phyloP scores from a whole-genome alignment of 2,888 invertebrate species.

The Teleiodes luculella region DNA sequence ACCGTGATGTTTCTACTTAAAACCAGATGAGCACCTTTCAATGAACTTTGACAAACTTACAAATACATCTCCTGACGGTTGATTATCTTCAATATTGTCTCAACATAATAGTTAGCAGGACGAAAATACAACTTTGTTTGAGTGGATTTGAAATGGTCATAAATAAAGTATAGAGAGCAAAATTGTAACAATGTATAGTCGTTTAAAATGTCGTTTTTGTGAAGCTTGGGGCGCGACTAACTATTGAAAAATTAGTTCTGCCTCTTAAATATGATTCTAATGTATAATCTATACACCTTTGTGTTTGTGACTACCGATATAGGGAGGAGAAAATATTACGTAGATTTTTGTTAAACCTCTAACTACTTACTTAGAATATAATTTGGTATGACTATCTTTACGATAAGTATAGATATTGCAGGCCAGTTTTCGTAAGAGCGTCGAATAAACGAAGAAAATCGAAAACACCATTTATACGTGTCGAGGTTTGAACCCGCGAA shows the following conservation, averaged over 20 bases:
- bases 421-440: no score
- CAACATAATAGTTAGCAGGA: neutral
- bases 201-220: constrained; percentile 54
- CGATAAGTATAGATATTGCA: no score
- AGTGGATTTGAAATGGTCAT: constrained; percentile 33
- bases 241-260: constrained; percentile 51
- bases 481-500: no score
- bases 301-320: neutral
- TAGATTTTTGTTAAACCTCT: no score
- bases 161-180: constrained; percentile 48
- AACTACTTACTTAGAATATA: no score
- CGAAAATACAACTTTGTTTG: constrained; percentile 6
- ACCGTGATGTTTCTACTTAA: constrained; percentile 56
- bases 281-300: constrained; percentile 29
- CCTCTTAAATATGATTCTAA: constrained; percentile 61
- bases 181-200: constrained; percentile 58
- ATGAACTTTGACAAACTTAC: constrained; percentile 19
- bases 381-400: no score
- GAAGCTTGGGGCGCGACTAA: constrained; percentile 54
- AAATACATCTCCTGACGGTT: neutral
- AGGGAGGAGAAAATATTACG: neutral
- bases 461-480: no score
- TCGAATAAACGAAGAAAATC: no score
- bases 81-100: neutral
- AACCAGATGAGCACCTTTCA: constrained; percentile 41